Percentiles rank a stretch among this genome's conserved stretches.
Conservation (phyloP, 2,797 vertebrate species). For the Pangasius sanitwongsei region DNA sequence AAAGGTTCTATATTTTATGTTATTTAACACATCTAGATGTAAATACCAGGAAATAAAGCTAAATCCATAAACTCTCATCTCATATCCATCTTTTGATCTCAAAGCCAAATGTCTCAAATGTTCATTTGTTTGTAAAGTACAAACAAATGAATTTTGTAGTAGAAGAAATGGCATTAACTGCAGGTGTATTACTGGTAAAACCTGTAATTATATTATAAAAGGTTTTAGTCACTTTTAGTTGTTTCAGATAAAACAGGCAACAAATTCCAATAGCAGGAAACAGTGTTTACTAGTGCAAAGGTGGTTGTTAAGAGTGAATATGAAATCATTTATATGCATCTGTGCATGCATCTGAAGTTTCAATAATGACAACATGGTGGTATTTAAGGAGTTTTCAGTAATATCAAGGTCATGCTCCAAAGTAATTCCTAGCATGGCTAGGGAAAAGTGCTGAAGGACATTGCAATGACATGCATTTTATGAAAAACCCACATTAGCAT, state of each 20-base stretch:
- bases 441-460: slow-evolving; percentile 44
- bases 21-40: too few relatives aligned
- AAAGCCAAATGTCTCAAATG: too few relatives aligned
- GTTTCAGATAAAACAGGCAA: slow-evolving; percentile 2
- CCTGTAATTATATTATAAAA: slow-evolving; percentile 36
- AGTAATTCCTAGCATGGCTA: slow-evolving; percentile 37
- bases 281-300: not conserved
- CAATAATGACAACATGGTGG: slow-evolving; percentile 23
- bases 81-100: too few relatives aligned
- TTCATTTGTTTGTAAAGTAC: too few relatives aligned
- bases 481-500: slow-evolving; percentile 60
- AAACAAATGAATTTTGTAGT: not conserved
- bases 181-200: slow-evolving; percentile 28
- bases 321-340: slow-evolving; percentile 39
- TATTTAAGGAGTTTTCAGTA: slow-evolving; percentile 54
- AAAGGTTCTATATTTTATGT: too few relatives aligned
- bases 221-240: not conserved
- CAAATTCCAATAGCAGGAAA: slow-evolving; percentile 23
- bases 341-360: slow-evolving; percentile 19
- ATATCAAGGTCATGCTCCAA: slow-evolving; percentile 53
- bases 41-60: too few relatives aligned
- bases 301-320: slow-evolving; percentile 2
- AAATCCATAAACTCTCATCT: too few relatives aligned
- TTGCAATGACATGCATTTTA: slow-evolving; percentile 41
- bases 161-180: slow-evolving; percentile 37